Base-by-base conservation (phyloP, 2,797 vertebrate genomes). In the Pseudomugil gertrudae region DNA sequence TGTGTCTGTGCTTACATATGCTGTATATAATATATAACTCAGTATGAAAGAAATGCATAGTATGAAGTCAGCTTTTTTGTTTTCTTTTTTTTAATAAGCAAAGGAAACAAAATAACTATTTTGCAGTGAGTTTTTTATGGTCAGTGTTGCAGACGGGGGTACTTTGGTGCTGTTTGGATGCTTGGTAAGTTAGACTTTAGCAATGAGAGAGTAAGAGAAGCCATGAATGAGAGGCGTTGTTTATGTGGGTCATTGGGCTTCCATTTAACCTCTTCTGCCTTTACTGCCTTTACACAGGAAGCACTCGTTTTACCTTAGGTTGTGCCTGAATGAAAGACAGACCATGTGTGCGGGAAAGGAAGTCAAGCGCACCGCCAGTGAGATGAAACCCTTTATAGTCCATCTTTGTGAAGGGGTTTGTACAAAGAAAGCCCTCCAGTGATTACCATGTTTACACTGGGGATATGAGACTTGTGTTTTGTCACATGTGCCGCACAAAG, bases 121-220 rank as follows among this genome's bases (percentile, higher is more conserved):
- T 56, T 74, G 24, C 54, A 36, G 35, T 14, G 35, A 3, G 3
- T 14, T 14, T 14, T 15, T 78, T 63, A 64, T 60, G 62, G 69
- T 54, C 69, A 51, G 73, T 33, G 72, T 24, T 48, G 26, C 30
- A 61, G 57, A 38, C 35, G 7, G 62, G 27, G 68, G 40, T 57
- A 53, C 63, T 83, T 77, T 60, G 64, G 59, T 74, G 58, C 64
- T 86, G 76, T 90, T 87, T 88, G 69, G 86, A 87, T 48, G 23
- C 84, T 36, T 74, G 79, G 78, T 92, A 91, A 92, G 84, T 93
- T 91, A 93, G 87, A 69, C 83, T 81, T 89, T 35, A 86, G 89
- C 84, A 92, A 93, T 92, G 90, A 93, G 87, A 90, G 91, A 92
- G 91, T 90, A 84, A 74, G 69, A 77, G 84, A 80, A 84, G 85